A percentile compares a stretch with the other conserved stretches of the same genome.
Evolutionary conservation across 2,888 invertebrate species (phyloP).

Genomic region (Macrophya annulata): DNA sequence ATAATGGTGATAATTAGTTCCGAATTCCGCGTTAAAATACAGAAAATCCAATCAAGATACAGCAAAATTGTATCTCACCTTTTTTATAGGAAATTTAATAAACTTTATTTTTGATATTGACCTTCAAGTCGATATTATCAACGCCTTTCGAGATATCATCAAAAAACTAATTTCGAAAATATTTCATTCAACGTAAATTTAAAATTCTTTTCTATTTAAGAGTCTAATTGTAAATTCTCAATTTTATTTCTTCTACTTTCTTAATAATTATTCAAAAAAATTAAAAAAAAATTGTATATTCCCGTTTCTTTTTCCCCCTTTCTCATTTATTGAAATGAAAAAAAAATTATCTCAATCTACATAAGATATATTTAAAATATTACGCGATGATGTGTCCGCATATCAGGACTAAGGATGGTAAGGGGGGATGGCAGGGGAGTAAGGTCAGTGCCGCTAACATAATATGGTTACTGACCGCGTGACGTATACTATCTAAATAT

Average conservation of each 20-base stretch:
- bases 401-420: not conserved
- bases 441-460: conserved; percentile 78
- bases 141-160: not conserved
- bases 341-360: not conserved
- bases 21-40: not conserved
- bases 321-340: no score
- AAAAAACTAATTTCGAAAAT: not conserved
- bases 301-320: no score
- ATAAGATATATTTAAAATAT: not conserved
- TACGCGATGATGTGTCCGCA: not conserved
- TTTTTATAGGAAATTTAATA: not conserved
- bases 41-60: not conserved
- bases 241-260: no score
- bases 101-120: not conserved
- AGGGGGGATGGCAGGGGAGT: conserved; percentile 63
- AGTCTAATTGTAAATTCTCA: no score
- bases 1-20: not conserved
- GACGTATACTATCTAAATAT: conserved; percentile 65
- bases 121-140: not conserved
- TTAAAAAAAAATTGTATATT: no score
- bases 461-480: conserved; percentile 77
- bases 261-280: no score
- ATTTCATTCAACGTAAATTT: no score
- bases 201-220: no score
- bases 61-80: not conserved